A percentile compares a stretch with the other conserved stretches of the same genome.
phyloP scores from a whole-genome alignment of 2,113 vertebrate genomes.

The Heloderma charlesbogerti region DNA sequence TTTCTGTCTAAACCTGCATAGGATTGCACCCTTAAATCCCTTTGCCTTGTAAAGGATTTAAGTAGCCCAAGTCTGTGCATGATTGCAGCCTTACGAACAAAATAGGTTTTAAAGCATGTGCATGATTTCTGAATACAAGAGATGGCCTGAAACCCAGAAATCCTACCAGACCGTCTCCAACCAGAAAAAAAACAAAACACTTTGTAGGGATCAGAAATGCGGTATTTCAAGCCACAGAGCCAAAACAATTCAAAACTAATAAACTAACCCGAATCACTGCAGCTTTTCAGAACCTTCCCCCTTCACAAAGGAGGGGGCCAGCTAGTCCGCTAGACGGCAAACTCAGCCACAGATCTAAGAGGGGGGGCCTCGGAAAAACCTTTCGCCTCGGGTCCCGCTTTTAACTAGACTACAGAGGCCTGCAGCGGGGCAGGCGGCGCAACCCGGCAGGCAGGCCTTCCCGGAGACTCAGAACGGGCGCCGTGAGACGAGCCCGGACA shows the following conservation, averaged over 20 bases:
- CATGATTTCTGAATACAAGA: not conserved
- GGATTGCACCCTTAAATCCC: too few species aligned
- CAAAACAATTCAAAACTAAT: rapidly evolving
- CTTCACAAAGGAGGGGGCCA: not conserved
- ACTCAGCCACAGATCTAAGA: not conserved
- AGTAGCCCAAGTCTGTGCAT: not conserved
- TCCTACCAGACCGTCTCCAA: not conserved
- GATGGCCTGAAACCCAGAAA: not conserved
- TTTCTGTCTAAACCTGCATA: too few species aligned
- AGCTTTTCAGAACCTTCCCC: not conserved
- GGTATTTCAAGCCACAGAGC: not conserved
- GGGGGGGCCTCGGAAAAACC: not conserved
- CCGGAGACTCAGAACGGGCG: not conserved
- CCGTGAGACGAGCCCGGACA: not conserved
- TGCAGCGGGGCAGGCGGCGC: not conserved
- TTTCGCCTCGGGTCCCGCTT: not conserved
- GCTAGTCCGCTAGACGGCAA: too few species aligned
- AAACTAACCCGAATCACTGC: rapidly evolving
- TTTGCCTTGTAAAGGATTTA: not conserved
- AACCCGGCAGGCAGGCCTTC: not conserved
- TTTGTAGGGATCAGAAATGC: rapidly evolving
- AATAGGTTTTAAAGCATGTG: not conserved
- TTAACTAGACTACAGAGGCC: not conserved
- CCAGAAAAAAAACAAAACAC: too few species aligned
- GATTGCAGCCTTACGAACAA: not conserved